These are phyloP conservation scores for Limenitis camilla DNA, from an alignment of 2,888 invertebrate genomes.

Conservation along the genomic window DNA sequence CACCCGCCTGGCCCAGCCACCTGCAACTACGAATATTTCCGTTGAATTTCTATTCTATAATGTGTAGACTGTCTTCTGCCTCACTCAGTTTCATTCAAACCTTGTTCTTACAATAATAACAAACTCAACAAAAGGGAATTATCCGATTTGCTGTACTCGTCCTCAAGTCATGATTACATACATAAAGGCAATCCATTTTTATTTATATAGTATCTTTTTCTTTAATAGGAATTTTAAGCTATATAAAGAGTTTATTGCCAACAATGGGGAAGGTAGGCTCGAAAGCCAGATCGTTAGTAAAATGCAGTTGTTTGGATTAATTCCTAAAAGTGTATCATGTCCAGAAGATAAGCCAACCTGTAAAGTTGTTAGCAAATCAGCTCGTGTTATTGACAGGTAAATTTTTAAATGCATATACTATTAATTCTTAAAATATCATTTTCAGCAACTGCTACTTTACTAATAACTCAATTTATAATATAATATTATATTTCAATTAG, in stretches of 20 bases:
- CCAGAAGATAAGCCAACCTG: constrained; percentile 42
- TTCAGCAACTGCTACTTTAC: no score
- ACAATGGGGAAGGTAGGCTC: constrained; percentile 37
- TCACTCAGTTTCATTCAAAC: no score
- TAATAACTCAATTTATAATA: no score
- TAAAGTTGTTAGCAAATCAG: constrained; percentile 43
- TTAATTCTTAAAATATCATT: background rate
- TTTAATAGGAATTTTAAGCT: constrained; percentile 49
- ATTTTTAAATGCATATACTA: background rate
- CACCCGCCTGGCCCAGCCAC: no score
- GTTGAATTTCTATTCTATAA: no score
- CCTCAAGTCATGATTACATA: no score
- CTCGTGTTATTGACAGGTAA: constrained; percentile 60
- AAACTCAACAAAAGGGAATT: no score
- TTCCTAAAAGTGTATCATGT: constrained; percentile 44
- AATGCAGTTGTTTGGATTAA: constrained; percentile 47
- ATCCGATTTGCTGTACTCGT: no score
- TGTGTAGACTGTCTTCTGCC: no score
- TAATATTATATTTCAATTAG: no score
- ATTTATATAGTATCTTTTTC: constrained; percentile 1
- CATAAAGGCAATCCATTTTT: background rate
- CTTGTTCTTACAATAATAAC: background rate
- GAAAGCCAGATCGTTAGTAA: constrained; percentile 49
- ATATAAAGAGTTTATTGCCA: constrained; percentile 42
- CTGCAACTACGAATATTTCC: no score